Evolutionary conservation across 2,797 vertebrate genomes (phyloP), one percentile per base, ranked within the genome.

Genomic region (Trichosurus vulpecula): DNA sequence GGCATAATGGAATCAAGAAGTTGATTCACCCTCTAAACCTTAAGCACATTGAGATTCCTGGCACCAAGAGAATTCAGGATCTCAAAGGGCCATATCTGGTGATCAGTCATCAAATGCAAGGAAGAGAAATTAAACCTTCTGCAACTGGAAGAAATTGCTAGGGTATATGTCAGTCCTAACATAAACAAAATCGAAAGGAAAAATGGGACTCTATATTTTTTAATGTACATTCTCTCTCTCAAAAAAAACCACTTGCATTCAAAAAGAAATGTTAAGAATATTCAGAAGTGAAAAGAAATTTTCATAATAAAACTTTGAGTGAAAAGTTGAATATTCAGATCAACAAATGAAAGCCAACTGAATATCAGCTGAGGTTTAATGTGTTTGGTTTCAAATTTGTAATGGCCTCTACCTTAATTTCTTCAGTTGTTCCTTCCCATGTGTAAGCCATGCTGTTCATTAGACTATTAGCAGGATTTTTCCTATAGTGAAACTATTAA

Each of bases 1-100:
- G 94, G 54, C 52, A 95, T 97, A 96, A 94, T 57, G 6, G 41
- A 81, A 81, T 94, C 35, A 27, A 91, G 93, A 96, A 41, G 16
- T 52, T 54, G 95, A 22, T 90, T 95, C 90, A 93, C 2, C 92
- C 87, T 92, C 94, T 52, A 95, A 96, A 94, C 31, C 92, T 0
- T 92, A 93, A 22, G 92, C 54, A 91, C 52, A 95, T 93, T 90
- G 90, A 95, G 10, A 55, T 92, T 95, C 14, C 92, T 93, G 61
- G 90, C 91, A 35, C 52, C 66, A 92, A 91, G n/a, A 94, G 94
- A 91, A 90, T 93, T 91, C 58, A 93, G 51, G 4, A 93, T 93
- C 81, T 94, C 41, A 91, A 91, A 97, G 61, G 29, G 92, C 29
- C 3, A 9, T 54, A 89, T 91, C 92, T 94, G 91, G 92, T 90